Evolutionary conservation across 2,888 invertebrate species (phyloP).

Genomic region (Chloromyia formosa): DNA sequence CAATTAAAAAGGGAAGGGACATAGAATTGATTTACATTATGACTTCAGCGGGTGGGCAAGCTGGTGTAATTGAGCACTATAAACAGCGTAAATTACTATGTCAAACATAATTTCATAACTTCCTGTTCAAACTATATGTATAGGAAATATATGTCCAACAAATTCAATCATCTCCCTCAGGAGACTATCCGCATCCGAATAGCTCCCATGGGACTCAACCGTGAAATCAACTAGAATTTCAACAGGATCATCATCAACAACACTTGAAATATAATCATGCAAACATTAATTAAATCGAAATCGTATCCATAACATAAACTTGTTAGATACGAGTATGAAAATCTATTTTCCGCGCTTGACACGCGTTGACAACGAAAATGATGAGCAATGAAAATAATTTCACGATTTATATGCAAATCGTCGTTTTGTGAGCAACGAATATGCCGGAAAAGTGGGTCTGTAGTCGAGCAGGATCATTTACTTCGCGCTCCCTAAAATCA

Average conservation of each 20-base stretch:
- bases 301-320: conserved; percentile 21
- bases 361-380: conserved; percentile 24
- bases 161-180: too few species aligned
- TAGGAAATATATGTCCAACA: too few species aligned
- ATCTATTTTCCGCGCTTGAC: conserved; percentile 1
- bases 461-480: neutral
- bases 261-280: conserved; percentile 25
- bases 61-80: too few species aligned
- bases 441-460: neutral
- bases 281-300: conserved; percentile 36
- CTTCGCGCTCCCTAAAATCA: too few species aligned
- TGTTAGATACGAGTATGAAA: neutral
- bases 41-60: too few species aligned
- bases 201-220: neutral
- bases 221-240: neutral
- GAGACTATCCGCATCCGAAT: too few species aligned
- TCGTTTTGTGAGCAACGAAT: neutral
- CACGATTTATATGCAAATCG: conserved; percentile 39
- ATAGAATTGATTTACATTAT: too few species aligned
- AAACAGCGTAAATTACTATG: too few species aligned
- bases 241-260: conserved; percentile 11
- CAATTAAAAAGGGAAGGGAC: too few species aligned
- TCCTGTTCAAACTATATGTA: too few species aligned
- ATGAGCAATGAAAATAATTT: conserved; percentile 34
- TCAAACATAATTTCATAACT: too few species aligned